Percentiles rank a stretch among this genome's conserved stretches.
These are phyloP conservation scores for Drosophila dunni DNA, from an alignment of 1,140 invertebrate species.

Conservation along the genomic window DNA sequence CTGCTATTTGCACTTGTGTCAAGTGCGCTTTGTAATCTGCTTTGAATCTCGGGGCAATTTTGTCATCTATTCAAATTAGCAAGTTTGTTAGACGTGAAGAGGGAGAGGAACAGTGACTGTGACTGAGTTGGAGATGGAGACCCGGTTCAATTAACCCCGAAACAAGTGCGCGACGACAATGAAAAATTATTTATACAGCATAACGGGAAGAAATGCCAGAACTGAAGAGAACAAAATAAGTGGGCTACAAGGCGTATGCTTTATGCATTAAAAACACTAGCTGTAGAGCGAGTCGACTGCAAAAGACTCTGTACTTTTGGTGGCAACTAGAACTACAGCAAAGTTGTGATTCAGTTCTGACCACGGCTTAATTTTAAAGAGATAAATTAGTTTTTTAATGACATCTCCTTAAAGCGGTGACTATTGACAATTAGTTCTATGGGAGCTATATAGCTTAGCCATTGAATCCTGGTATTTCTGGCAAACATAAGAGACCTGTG, in stretches of 20 bases:
- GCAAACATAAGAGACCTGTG: too few relatives aligned
- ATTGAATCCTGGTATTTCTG: too few relatives aligned
- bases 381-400: too few relatives aligned
- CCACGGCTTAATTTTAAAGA: too few relatives aligned
- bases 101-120: constrained; percentile 5
- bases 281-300: too few relatives aligned
- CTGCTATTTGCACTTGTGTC: constrained; percentile 20
- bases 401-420: too few relatives aligned
- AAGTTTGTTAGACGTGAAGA: constrained; percentile 25
- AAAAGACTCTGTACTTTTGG: too few relatives aligned
- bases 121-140: constrained; percentile 11
- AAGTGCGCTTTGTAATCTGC: constrained; percentile 4
- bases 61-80: constrained; percentile 72
- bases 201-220: constrained; percentile 20
- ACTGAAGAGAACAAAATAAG: constrained; percentile 17
- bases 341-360: too few relatives aligned
- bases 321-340: too few relatives aligned
- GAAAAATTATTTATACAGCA: constrained; percentile 54
- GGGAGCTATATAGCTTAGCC: too few relatives aligned
- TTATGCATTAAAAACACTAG: constrained; percentile 16
- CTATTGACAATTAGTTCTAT: too few relatives aligned
- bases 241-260: constrained; percentile 42
- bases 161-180: constrained; percentile 59
- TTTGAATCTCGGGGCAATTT: constrained; percentile 24
- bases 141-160: constrained; percentile 75